Evolutionary conservation across 2,797 vertebrate species (phyloP).

Genomic region (Tympanoctomys barrerae): DNA sequence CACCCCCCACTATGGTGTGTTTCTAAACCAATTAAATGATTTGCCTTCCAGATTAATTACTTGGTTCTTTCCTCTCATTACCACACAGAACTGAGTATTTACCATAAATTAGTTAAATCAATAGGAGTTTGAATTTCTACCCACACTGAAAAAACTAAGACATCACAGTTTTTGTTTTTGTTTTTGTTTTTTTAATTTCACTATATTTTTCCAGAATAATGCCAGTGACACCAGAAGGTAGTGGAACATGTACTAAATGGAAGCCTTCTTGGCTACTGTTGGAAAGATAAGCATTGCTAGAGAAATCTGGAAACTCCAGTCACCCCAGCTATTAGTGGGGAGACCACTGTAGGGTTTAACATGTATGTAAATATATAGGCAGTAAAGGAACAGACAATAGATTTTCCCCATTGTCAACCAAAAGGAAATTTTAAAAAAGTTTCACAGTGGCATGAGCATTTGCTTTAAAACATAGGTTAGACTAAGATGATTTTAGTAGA

Average conservation of each 20-base stretch:
- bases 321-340: not conserved
- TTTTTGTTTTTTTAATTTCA: not conserved
- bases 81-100: slow-evolving; percentile 26
- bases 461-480: slow-evolving; percentile 49
- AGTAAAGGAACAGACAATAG: not conserved
- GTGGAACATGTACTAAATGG: not conserved
- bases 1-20: not conserved
- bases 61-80: slow-evolving; percentile 24
- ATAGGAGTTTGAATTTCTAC: not conserved
- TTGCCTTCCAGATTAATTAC: slow-evolving; percentile 23
- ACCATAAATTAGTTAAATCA: not conserved
- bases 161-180: not conserved
- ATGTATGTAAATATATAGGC: not conserved
- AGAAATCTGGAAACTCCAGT: not conserved
- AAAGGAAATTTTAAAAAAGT: slow-evolving; percentile 21
- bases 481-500: slow-evolving; percentile 30
- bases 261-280: not conserved
- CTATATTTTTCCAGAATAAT: not conserved
- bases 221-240: not conserved
- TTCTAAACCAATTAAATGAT: slow-evolving; percentile 26
- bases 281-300: not conserved
- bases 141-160: not conserved
- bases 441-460: not conserved
- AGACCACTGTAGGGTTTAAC: not conserved
- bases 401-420: not conserved